These are phyloP conservation scores for Epirrhoe tristata DNA, from an alignment of 2,888 invertebrate genomes.

Conservation along the genomic window DNA sequence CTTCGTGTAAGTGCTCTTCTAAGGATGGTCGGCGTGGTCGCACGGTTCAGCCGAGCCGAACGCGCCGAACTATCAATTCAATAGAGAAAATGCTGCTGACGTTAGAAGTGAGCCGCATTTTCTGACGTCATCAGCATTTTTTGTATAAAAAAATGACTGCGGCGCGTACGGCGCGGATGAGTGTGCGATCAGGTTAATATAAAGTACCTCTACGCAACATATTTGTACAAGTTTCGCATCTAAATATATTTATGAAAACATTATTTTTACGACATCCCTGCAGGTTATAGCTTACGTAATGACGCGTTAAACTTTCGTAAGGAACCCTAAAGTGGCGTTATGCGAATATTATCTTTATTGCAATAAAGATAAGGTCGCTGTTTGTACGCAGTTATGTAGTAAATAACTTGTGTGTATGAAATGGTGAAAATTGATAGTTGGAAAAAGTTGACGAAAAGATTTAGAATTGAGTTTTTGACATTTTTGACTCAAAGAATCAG, in stretches of 20 bases:
- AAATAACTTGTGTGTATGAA: slow-evolving; percentile 15
- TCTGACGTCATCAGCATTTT: too few relatives aligned
- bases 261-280: slow-evolving; percentile 62
- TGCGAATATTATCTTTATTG: slow-evolving; percentile 49
- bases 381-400: slow-evolving; percentile 9
- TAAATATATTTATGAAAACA: slow-evolving; percentile 27
- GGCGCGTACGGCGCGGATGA: too few relatives aligned
- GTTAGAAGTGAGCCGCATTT: too few relatives aligned
- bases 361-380: slow-evolving; percentile 35
- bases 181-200: too few relatives aligned
- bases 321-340: slow-evolving; percentile 51
- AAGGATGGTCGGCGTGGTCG: too few relatives aligned
- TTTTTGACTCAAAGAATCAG: too few relatives aligned
- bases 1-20: too few relatives aligned
- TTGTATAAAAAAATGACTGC: too few relatives aligned
- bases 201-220: neutral
- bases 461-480: neutral
- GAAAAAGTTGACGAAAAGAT: neutral
- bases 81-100: too few relatives aligned
- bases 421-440: slow-evolving; percentile 21
- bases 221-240: slow-evolving; percentile 20
- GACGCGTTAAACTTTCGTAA: slow-evolving; percentile 56
- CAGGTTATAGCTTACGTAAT: slow-evolving; percentile 62
- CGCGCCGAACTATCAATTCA: too few relatives aligned
- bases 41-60: too few relatives aligned